Conservation (phyloP, 2,797 vertebrate genomes). For the Galaxias olidus region DNA sequence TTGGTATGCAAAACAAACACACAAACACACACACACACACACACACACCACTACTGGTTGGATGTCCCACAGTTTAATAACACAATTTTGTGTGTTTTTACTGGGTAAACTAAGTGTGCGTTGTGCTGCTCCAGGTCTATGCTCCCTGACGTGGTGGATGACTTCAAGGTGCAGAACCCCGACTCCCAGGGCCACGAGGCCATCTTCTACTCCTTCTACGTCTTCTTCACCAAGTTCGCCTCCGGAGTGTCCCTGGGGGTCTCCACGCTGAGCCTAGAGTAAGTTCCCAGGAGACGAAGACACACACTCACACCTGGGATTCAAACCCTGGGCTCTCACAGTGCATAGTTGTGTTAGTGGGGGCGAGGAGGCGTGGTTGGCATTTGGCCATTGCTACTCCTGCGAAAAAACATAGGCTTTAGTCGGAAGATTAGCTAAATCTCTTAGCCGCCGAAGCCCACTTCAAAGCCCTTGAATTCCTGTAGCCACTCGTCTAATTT, state of each 20-base stretch:
- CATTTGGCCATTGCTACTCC: too few relatives aligned
- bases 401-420: slow-evolving; percentile 2
- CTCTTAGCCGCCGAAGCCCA: slow-evolving; percentile 15
- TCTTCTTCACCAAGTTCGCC: slow-evolving; percentile 98
- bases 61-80: too few relatives aligned
- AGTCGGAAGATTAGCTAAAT: slow-evolving; percentile 43
- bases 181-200: slow-evolving; percentile 86
- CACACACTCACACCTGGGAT: not conserved
- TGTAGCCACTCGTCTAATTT: slow-evolving; percentile 26
- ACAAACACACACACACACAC: not conserved
- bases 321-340: not conserved
- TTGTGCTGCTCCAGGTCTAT: slow-evolving; percentile 83
- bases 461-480: slow-evolving; percentile 53
- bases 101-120: too few relatives aligned
- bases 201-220: slow-evolving; percentile 98
- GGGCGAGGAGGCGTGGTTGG: not conserved
- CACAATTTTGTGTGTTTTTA: not conserved
- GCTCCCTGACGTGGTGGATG: slow-evolving; percentile 93
- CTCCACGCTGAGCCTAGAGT: slow-evolving; percentile 96
- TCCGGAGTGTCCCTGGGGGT: slow-evolving; percentile 94
- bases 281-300: slow-evolving; percentile 59
- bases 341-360: not conserved
- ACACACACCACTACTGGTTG: too few relatives aligned
- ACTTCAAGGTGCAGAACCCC: slow-evolving; percentile 91
- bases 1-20: slow-evolving; percentile 76